Percentiles rank a stretch among this genome's conserved stretches.
Conservation (phyloP, 2,113 vertebrate species). For the Actinemys pallida region DNA sequence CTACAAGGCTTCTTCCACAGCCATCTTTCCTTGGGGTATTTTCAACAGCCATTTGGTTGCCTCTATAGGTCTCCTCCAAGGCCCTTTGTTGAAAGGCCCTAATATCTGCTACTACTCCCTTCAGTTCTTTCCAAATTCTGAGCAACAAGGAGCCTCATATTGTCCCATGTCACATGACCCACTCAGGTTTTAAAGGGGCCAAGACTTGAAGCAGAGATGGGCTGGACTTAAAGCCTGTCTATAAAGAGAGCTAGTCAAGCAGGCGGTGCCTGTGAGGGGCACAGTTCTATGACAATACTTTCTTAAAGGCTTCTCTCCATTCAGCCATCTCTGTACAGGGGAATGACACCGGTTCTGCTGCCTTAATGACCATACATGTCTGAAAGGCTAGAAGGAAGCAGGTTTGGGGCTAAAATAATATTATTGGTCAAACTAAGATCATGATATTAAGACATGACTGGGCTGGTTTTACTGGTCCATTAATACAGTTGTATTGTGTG, state of each 20-base stretch:
- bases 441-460: not conserved
- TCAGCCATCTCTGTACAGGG: not conserved
- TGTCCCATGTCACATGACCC: not conserved
- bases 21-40: too few species aligned
- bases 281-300: not conserved
- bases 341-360: not conserved
- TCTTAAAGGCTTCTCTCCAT: not conserved
- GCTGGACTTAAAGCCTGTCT: not conserved
- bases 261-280: not conserved
- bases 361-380: not conserved
- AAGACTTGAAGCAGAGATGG: not conserved
- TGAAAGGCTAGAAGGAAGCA: not conserved
- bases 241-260: not conserved
- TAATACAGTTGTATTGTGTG: not conserved
- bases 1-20: accelerated
- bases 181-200: not conserved
- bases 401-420: not conserved
- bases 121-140: accelerated
- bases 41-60: accelerated
- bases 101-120: accelerated
- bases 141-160: not conserved
- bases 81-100: accelerated
- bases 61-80: accelerated
- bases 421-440: not conserved
- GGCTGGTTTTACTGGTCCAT: not conserved